Conservation (phyloP, 2,113 vertebrate genomes). For the Platycercus adscitus region DNA sequence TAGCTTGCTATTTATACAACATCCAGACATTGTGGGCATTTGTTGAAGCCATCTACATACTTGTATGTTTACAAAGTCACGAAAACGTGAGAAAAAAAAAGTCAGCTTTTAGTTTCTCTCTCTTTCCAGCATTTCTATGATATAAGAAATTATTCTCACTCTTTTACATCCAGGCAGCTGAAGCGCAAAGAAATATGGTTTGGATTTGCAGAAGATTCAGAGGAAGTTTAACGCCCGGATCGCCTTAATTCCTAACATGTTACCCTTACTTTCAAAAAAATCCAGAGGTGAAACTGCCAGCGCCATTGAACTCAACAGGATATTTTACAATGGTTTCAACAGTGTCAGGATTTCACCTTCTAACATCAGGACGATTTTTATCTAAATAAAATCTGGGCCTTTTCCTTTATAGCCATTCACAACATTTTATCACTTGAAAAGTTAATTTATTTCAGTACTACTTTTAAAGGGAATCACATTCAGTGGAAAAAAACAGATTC, state of each 20-base stretch:
- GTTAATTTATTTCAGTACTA: background rate
- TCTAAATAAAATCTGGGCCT: slow-evolving; percentile 30
- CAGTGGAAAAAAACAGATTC: background rate
- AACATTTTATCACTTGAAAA: slow-evolving; percentile 27
- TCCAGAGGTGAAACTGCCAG: slow-evolving; percentile 44
- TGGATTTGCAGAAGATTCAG: slow-evolving; percentile 53
- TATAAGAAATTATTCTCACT: background rate
- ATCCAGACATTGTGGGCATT: background rate
- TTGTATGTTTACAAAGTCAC: background rate
- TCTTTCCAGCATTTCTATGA: background rate
- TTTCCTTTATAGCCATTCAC: background rate
- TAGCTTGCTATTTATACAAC: slow-evolving; percentile 38
- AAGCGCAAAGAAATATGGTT: slow-evolving; percentile 30
- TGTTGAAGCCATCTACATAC: background rate
- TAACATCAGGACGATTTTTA: background rate
- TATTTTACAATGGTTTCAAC: slow-evolving; percentile 50
- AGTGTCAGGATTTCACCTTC: slow-evolving; percentile 35
- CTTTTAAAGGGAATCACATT: background rate
- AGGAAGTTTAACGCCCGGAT: slow-evolving; percentile 14
- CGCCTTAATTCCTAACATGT: slow-evolving; percentile 60
- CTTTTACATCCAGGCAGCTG: background rate
- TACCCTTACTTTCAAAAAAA: slow-evolving; percentile 52
- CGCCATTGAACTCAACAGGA: slow-evolving; percentile 38
- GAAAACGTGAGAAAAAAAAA: background rate
- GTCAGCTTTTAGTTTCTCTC: background rate